Evolutionary conservation across 2,113 vertebrate genomes (phyloP), one percentile per base, ranked within the genome.

Genomic region (Leiothrix lutea): DNA sequence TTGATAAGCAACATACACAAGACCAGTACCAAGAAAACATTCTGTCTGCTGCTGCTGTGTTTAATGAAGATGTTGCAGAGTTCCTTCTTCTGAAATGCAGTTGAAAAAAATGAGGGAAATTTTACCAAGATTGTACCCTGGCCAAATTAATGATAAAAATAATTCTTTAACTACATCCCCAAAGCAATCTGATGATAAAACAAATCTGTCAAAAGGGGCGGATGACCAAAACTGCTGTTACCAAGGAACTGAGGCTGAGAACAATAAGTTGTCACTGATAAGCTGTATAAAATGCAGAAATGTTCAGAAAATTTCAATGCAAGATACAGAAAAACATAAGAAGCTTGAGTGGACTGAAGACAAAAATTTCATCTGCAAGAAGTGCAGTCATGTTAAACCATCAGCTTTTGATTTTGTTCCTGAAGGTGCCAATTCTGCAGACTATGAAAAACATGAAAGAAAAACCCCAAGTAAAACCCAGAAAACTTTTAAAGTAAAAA

Each of bases 91-190:
- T 91, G 95, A 97, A 94, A 98, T 97, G 98, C 97, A 98, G 51
- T 72, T 98, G 85, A 97, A 97, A 95, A 98, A 98, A 93, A 98
- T 98, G 98, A 98, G 97, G 91, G 97, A 98, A 79, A 77, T 96
- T 22, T 94, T 98, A 83, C 97, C 98, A 85, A 96, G 86, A 16
- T 65, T 98, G 6, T 98, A 93, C 47, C 67, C 93, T 36, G 58
- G 86, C 7, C 96, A 96, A 69, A 70, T 95, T 82, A 95, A 80
- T 57, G 92, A 95, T 11, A 70, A 91, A 80, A 92, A 54, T 31
- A 94, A n/a, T 66, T 96, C 97, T 47, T 82, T 98, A 94, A 98
- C 94, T 70, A 95, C 97, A 81, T 98, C 97, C 2, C 97, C 96
- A 74, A 97, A 96, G 83, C 97, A 97, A 22, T 96, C 94, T 36